phyloP scores from a whole-genome alignment of 2,797 vertebrate species.

The Anguilla obscura region DNA sequence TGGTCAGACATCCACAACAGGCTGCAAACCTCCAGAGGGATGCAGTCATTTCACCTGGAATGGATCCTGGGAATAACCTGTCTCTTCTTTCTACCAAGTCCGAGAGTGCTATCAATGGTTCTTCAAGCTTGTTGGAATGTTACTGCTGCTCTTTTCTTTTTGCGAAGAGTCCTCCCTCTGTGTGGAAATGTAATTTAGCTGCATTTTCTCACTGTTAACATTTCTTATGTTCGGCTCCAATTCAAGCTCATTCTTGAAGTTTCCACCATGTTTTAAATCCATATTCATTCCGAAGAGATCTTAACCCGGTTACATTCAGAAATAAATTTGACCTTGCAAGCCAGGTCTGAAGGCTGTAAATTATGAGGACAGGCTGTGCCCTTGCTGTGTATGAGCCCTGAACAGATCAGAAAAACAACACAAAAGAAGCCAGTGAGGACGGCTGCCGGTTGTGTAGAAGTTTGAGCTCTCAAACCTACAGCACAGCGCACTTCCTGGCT shows the following conservation, averaged over 20 bases:
- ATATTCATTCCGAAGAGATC: background rate
- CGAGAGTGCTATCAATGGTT: slow-evolving; percentile 40
- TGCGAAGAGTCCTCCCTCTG: slow-evolving; percentile 24
- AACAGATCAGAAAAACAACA: background rate
- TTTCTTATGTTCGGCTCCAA: background rate
- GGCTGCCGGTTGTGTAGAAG: background rate
- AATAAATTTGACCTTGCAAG: background rate
- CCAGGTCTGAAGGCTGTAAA: background rate
- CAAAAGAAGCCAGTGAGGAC: background rate
- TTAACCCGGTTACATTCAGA: background rate
- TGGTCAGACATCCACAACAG: background rate
- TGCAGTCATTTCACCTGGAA: slow-evolving; percentile 30
- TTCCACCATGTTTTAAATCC: background rate
- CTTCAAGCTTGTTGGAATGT: slow-evolving; percentile 27
- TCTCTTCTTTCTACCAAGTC: slow-evolving; percentile 19
- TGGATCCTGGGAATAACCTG: slow-evolving; percentile 25
- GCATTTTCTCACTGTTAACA: background rate
- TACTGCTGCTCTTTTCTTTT: slow-evolving; percentile 29
- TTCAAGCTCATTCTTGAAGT: background rate
- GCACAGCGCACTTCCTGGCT: background rate
- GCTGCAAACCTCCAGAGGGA: slow-evolving; percentile 43
- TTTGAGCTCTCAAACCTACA: background rate
- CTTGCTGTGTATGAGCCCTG: background rate
- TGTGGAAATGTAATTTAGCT: background rate
- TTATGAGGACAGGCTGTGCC: background rate